Percentiles rank a stretch among this genome's conserved stretches.
Evolutionary conservation across 2,797 vertebrate species (phyloP).

Genomic region (Synanceia verrucosa): DNA sequence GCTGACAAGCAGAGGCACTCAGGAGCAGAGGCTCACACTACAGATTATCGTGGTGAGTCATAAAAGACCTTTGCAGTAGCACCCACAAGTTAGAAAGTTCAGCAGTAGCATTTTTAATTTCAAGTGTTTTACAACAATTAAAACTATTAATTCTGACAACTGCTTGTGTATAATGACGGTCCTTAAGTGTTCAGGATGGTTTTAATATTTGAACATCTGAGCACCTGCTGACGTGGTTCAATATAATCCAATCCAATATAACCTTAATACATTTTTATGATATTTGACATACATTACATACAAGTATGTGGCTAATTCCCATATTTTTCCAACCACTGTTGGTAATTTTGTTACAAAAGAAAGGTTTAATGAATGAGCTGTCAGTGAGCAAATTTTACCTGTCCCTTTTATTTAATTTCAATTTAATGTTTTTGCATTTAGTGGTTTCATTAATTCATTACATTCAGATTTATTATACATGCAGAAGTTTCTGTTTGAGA

Average conservation of each 20-base stretch:
- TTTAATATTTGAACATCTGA: not conserved
- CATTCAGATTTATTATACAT: too few species aligned
- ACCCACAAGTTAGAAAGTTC: conserved; percentile 36
- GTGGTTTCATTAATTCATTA: not conserved
- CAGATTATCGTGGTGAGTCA: conserved; percentile 30
- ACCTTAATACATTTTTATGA: not conserved
- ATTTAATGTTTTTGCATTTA: conserved; percentile 8
- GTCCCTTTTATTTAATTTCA: not conserved
- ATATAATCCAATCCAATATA: not conserved
- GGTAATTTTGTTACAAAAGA: conserved; percentile 5
- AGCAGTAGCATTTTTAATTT: conserved; percentile 24
- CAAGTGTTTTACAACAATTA: conserved; percentile 4
- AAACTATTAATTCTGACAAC: conserved; percentile 2
- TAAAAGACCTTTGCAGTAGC: conserved; percentile 18
- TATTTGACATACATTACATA: not conserved
- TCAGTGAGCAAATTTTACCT: conserved; percentile 10
- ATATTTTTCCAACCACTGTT: not conserved
- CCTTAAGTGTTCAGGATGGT: not conserved
- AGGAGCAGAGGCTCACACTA: conserved; percentile 6
- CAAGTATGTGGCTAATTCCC: not conserved
- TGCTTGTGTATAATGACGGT: not conserved
- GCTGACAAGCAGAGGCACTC: conserved; percentile 34
- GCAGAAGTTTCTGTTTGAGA: conserved; percentile 20
- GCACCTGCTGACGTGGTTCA: not conserved
- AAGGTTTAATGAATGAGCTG: conserved; percentile 32